These are phyloP conservation scores for Acanthopagrus latus DNA, from an alignment of 2,797 vertebrate genomes.

Conservation along the genomic window DNA sequence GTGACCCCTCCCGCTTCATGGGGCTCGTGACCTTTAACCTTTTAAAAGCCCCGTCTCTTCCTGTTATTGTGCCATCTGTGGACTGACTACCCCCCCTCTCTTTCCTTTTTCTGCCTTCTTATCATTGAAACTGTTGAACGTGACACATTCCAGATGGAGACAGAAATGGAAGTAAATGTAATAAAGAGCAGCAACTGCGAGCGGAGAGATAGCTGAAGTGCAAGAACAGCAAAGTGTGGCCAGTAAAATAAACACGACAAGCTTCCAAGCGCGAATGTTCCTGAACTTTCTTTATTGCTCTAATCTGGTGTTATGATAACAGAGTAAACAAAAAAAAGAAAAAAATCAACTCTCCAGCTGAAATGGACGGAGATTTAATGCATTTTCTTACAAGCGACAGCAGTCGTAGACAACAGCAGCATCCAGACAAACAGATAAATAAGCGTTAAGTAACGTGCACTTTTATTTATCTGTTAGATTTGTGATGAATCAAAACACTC, in stretches of 20 bases:
- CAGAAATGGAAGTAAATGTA: conserved; percentile 24
- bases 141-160: conserved; percentile 41
- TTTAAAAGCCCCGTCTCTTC: conserved; percentile 55
- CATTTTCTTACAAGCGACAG: conserved; percentile 12
- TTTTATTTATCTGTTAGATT: conserved; percentile 24
- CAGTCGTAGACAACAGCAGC: conserved; percentile 28
- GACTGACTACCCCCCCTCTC: background rate
- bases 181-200: conserved; percentile 15
- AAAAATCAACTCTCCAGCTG: too few species aligned
- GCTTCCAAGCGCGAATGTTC: background rate
- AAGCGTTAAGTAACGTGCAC: background rate
- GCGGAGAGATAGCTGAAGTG: conserved; percentile 5
- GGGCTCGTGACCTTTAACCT: conserved; percentile 55
- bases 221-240: conserved; percentile 5
- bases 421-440: conserved; percentile 47
- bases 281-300: background rate
- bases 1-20: conserved; percentile 36
- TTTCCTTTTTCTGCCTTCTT: conserved; percentile 26
- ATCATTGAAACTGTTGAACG: conserved; percentile 27
- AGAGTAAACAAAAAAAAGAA: too few species aligned
- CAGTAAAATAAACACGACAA: conserved; percentile 28
- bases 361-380: conserved; percentile 66
- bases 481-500: background rate
- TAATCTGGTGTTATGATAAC: background rate
- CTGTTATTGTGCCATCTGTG: conserved; percentile 74